Evolutionary conservation across 2,797 vertebrate genomes (phyloP), one percentile per base, ranked within the genome.

Genomic region (Amazona finschi): DNA sequence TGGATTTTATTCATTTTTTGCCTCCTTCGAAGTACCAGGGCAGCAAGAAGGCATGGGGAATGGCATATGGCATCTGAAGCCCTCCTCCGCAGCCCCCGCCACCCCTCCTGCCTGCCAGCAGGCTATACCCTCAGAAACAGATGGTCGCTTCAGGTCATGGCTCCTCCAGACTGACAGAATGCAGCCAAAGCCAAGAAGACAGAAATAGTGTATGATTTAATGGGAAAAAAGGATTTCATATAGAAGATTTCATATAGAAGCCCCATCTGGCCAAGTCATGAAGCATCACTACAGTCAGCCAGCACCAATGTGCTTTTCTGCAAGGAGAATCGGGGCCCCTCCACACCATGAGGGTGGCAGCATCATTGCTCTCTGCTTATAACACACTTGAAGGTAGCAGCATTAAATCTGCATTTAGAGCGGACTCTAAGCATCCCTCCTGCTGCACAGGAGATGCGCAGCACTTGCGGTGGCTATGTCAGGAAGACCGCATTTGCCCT

Each of bases 391-490:
- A 38, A 52, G 69, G 53, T 44, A 57, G 20, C 65, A 85, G 60
- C 53, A 49, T 31, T 2, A 33, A 44, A 38, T 33, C 65, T 39
- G 27, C 2, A 1, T 46, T 39, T 3, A 12, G 31, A 41, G 53
- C 16, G 15, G 22, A 17, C 24, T 58, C 57, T 36, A 36, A 36
- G 70, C 24, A 27, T 11, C 44, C 65, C 24, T 57, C 61, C 66
- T 47, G 41, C 50, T 28, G 28, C 38, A 28, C 0, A 6, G 36
- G 24, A 20, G 11, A 25, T 1, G 0, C 2, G 12, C 24, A 50
- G 66, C 55, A n/a, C 66, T 31, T 2, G 0, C 1, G 5, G n/a
- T 19, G 30, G 38, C 11, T 46, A 2, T 2, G 0, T 8, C 58
- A 19, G 43, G n/a, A 57, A 24, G 8, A 46, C 4, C 20, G 38